Percentiles rank a stretch among this genome's conserved stretches.
Conservation (phyloP, 1,140 invertebrate species). For the Bombus fervidus region DNA sequence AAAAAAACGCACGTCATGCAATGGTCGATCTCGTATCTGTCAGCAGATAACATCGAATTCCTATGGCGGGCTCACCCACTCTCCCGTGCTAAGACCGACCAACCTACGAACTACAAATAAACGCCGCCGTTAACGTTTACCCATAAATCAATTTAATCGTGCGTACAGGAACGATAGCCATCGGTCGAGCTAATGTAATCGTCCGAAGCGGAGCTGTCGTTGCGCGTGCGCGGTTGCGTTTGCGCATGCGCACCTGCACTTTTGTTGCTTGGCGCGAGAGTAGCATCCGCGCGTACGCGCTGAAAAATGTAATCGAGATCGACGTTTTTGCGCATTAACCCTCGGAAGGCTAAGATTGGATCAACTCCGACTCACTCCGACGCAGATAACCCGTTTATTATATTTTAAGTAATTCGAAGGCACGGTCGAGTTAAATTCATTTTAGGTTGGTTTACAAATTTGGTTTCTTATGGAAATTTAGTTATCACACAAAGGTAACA, state of each 20-base stretch:
- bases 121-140: slow-evolving; percentile 63
- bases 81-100: slow-evolving; percentile 10
- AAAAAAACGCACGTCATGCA: slow-evolving; percentile 61
- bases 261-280: background rate
- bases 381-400: too few species aligned
- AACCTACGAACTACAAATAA: slow-evolving; percentile 49
- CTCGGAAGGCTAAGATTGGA: too few species aligned
- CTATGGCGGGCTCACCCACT: slow-evolving; percentile 67
- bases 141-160: slow-evolving; percentile 71
- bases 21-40: slow-evolving; percentile 69
- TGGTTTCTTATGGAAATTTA: too few species aligned
- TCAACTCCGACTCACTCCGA: too few species aligned
- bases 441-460: too few species aligned
- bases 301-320: background rate
- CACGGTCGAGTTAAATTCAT: too few species aligned
- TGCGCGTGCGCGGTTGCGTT: background rate
- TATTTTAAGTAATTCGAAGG: too few species aligned
- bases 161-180: slow-evolving; percentile 65
- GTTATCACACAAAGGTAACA: too few species aligned
- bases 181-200: slow-evolving; percentile 66
- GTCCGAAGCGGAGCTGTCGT: slow-evolving; percentile 34
- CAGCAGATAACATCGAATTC: slow-evolving; percentile 71
- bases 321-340: too few species aligned
- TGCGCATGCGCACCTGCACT: background rate
- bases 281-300: background rate